Base-by-base conservation (phyloP, 2,888 invertebrate genomes). In the Dicyrtomina minuta region DNA sequence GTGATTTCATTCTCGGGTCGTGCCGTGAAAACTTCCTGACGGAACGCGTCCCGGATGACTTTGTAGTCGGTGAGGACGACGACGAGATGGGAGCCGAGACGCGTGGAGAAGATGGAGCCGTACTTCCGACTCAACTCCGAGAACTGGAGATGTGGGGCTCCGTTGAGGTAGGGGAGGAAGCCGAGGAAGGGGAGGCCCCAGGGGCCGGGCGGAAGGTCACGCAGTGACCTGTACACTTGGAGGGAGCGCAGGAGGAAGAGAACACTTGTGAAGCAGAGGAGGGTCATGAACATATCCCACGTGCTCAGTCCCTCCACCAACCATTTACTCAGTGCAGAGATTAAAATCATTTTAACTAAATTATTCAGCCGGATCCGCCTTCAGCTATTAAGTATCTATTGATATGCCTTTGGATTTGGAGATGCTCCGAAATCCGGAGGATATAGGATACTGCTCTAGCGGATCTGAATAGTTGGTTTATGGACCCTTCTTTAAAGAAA, bases 41-140 rank as follows among this genome's bases (percentile, higher is more conserved):
- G 86, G 82, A 94, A 93, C 33, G 92, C 89, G 81, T 93, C 91
- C 73, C 93, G 86, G 79, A 95, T 93, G 80, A 90, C 86, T 81
- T 89, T 88, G 83, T 92, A 90, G 84, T 94, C 93, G 83, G 90
- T 90, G 79, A 95, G 85, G 68, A 95, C 92, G 65, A 95, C 89
- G 12, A 91, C 88, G 72, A 92, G 84, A 80, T 93, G 91, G 77
- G 88, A 89, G 68, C 94, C 94, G 61, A 94, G 86, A 51, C 89
- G 85, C 10, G 92, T 87, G 68, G 91, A 91, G 83, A 93, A 92
- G 73, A 94, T 85, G 10, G 89, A 85, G 10, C 94, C 94, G 82
- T 92, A 93, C 79, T 86, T 87, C 74, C 88, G 86, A 51, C 91
- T 88, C 79, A 95, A 83, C 79, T 89, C 87, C 80, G 89, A 86